Evolutionary conservation across 1,140 invertebrate species (phyloP).

Genomic region (Protaetia brevitarsis): DNA sequence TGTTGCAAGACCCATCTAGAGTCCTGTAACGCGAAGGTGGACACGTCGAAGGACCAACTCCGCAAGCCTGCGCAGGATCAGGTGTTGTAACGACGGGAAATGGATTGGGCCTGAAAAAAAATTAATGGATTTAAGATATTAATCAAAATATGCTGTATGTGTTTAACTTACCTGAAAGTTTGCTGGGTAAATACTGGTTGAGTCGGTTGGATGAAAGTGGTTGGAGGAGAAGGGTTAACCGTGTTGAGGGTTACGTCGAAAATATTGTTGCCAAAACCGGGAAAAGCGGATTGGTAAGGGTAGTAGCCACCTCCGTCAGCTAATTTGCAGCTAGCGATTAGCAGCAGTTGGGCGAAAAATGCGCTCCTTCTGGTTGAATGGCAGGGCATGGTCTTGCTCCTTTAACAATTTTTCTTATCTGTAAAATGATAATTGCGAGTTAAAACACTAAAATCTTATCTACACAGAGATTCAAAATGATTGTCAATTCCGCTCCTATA

Average conservation of each 20-base stretch:
- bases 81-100: slow-evolving; percentile 29
- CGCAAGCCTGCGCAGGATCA: slow-evolving; percentile 46
- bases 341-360: background rate
- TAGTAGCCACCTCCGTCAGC: background rate
- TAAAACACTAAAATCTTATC: too few species aligned
- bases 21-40: slow-evolving; percentile 63
- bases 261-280: background rate
- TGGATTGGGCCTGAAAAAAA: slow-evolving; percentile 27
- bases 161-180: background rate
- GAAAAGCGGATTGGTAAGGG: background rate
- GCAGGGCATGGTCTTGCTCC: too few species aligned
- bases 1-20: slow-evolving; percentile 85
- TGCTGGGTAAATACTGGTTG: background rate
- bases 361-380: background rate
- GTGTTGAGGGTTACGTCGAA: background rate
- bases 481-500: too few species aligned
- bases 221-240: background rate
- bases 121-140: too few species aligned
- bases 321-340: background rate
- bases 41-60: slow-evolving; percentile 49
- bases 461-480: too few species aligned
- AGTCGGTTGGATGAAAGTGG: background rate
- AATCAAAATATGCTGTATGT: too few species aligned
- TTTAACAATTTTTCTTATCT: too few species aligned
- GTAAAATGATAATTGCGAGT: too few species aligned